Percentiles rank a stretch among this genome's conserved stretches.
Evolutionary conservation across 2,797 vertebrate genomes (phyloP).

Genomic region (Pogoniulus pusillus): DNA sequence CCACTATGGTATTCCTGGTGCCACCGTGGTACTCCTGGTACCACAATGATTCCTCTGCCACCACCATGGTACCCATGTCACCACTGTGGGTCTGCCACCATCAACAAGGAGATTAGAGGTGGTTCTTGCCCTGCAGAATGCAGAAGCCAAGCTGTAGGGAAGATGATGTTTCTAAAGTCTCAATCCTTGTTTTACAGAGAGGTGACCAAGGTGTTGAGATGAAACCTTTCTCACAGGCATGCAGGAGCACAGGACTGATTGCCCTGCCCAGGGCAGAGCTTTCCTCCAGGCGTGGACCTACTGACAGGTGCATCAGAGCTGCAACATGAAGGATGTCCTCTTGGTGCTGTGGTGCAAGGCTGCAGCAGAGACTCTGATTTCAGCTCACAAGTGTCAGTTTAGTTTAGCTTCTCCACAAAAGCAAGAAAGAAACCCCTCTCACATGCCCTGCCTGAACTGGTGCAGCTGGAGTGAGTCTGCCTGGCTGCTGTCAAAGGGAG

Average conservation of each 20-base stretch:
- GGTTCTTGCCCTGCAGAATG: background rate
- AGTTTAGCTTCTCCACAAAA: conserved; percentile 21
- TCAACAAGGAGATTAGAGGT: background rate
- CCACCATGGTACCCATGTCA: rapidly evolving
- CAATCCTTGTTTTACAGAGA: background rate
- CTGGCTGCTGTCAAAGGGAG: background rate
- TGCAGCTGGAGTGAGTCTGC: background rate
- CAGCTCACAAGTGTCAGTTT: background rate
- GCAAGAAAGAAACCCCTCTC: background rate
- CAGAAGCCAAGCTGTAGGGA: rapidly evolving
- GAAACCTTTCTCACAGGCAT: background rate
- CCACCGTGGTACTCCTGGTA: too few species aligned
- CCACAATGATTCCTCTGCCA: too few species aligned
- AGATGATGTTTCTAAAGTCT: background rate
- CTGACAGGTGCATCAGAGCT: background rate
- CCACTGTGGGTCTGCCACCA: too few species aligned
- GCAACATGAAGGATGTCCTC: background rate
- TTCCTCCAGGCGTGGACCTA: rapidly evolving
- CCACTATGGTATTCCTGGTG: too few species aligned
- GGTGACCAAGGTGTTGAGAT: rapidly evolving
- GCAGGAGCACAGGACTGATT: background rate
- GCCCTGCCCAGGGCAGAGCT: background rate
- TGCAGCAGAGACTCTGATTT: background rate
- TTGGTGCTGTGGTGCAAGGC: background rate
- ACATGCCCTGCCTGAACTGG: background rate